phyloP scores from a whole-genome alignment of 1,140 invertebrate species.

The Hyles euphorbiae region DNA sequence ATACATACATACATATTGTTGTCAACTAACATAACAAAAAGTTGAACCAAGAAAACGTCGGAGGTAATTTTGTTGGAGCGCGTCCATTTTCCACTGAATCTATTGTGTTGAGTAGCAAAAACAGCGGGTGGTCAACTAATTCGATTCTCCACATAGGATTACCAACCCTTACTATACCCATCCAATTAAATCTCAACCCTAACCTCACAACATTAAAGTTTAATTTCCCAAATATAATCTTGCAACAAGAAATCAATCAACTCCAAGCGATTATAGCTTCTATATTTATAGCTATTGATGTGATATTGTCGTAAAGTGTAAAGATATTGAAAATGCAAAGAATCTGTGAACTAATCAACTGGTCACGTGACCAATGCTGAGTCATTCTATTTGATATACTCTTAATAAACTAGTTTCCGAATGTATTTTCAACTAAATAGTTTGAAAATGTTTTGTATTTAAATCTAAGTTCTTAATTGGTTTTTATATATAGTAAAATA shows the following conservation, averaged over 20 bases:
- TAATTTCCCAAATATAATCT: constrained; percentile 9
- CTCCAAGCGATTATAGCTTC: constrained; percentile 8
- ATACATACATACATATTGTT: background rate
- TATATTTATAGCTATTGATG: constrained; percentile 12
- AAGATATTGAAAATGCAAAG: constrained; percentile 44
- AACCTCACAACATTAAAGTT: background rate
- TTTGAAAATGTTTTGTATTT: too few species aligned
- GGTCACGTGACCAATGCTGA: constrained; percentile 45
- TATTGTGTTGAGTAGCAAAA: constrained; percentile 65
- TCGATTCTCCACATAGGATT: constrained; percentile 42
- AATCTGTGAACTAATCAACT: constrained; percentile 58
- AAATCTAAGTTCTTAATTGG: too few species aligned
- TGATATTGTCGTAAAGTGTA: constrained; percentile 6
- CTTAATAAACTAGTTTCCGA: background rate
- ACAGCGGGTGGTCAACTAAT: constrained; percentile 65
- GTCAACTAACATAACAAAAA: constrained; percentile 3
- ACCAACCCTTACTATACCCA: constrained; percentile 20
- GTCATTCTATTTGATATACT: constrained; percentile 29
- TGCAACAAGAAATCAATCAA: constrained; percentile 1
- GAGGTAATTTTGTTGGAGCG: constrained; percentile 41
- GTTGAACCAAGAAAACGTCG: constrained; percentile 20
- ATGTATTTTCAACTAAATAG: too few species aligned
- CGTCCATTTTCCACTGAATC: constrained; percentile 39
- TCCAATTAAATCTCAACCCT: constrained; percentile 19
- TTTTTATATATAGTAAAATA: too few species aligned